These are phyloP conservation scores for Sebastolobus altivelis DNA, from an alignment of 2,797 vertebrate species.

Conservation along the genomic window DNA sequence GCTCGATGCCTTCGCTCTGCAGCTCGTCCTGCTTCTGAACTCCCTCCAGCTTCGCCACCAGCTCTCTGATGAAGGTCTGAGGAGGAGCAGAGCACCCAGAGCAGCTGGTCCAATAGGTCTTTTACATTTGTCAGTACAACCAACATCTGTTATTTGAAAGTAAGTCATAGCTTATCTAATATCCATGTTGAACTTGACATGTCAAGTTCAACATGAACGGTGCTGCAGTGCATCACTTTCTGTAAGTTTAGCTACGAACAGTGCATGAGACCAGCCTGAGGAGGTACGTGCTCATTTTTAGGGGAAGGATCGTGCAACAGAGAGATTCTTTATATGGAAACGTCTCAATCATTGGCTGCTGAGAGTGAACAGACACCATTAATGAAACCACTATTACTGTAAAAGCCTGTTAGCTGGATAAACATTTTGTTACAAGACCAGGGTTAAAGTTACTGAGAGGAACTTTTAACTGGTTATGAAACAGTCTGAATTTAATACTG, in stretches of 20 bases:
- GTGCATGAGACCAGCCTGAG: too few species aligned
- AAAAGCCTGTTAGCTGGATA: neutral
- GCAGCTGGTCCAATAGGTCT: neutral
- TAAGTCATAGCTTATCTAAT: neutral
- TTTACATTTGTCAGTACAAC: neutral
- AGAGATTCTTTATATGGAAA: slow-evolving; percentile 1
- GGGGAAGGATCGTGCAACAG: neutral
- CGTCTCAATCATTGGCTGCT: neutral
- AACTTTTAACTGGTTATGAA: too few species aligned
- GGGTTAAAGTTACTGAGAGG: too few species aligned
- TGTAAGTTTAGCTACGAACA: too few species aligned
- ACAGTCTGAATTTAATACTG: too few species aligned
- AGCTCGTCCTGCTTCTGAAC: slow-evolving; percentile 84
- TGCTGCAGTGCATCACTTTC: too few species aligned
- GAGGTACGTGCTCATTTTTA: neutral
- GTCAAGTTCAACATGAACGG: too few species aligned
- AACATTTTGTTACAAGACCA: neutral
- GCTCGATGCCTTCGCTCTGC: slow-evolving; percentile 83
- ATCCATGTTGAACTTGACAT: neutral
- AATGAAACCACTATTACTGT: neutral
- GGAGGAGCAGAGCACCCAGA: slow-evolving; percentile 7
- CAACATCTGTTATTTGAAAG: neutral
- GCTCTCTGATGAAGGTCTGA: slow-evolving; percentile 80
- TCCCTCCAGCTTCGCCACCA: slow-evolving; percentile 80
- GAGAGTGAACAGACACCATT: too few species aligned